Evolutionary conservation across 2,797 vertebrate species (phyloP), one percentile per base, ranked within the genome.

Genomic region (Acipenser ruthenus): DNA sequence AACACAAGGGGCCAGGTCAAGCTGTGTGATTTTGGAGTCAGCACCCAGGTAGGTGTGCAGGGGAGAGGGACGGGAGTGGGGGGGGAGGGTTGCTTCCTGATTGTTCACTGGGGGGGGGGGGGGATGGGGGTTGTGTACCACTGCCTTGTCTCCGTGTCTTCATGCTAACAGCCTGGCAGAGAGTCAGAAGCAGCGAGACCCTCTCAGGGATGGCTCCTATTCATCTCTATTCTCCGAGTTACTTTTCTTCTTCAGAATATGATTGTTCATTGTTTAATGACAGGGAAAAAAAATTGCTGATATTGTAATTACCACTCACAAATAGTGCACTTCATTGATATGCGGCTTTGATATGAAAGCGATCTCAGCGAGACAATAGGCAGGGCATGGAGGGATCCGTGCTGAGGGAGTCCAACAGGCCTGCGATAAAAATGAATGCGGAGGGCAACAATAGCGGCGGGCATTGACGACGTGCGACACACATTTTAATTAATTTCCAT

Each of bases 401-500:
- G 90, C 79, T 87, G 83, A 88, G 91, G 93, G 93, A 93, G 79
- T 74, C 77, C 85, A 85, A 89, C 89, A 88, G 90, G 92, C 88
- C 92, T 91, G 90, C 89, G 85, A 88, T 88, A 91, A 91, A 88
- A 87, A 84, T 94, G 92, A 93, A 95, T 93, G 93, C 89, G 82
- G 87, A 77, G 79, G 85, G 85, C 87, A 92, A 95, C 94, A 94
- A 94, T 95, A 83, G 93, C 85, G 73, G 81, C 88, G 80, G 89
- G 93, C 93, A 93, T 88, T 90, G 85, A 95, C 89, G 75, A 84
- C 92, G 89, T 83, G 87, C 88, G 80, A 87, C 83, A 91, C 87
- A 87, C 89, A 91, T 95, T 96, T 97, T 97, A 98, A 99, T 98
- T 97, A 96, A 98, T 98, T 98, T 96, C 93, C 92, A 95, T 88